A percentile compares a stretch with the other conserved stretches of the same genome.
These are phyloP conservation scores for Percopsis transmontana DNA, from an alignment of 2,113 vertebrate species.

Conservation along the genomic window DNA sequence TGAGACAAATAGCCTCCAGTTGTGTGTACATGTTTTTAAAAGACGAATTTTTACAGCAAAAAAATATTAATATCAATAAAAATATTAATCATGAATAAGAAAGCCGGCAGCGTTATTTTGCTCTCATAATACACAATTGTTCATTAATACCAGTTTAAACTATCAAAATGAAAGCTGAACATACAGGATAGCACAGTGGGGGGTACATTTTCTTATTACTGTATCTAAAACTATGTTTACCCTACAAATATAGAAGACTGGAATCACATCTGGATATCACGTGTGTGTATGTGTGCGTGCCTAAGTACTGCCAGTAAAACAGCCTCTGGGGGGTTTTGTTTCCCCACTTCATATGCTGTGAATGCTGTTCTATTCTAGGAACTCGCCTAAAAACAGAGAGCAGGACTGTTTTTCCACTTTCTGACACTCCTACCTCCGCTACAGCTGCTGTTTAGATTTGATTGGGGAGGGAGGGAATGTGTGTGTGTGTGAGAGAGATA, in stretches of 20 bases:
- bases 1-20: no score
- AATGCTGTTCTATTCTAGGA: slow-evolving; percentile 68
- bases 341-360: slow-evolving; percentile 43
- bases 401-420: slow-evolving; percentile 58
- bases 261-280: slow-evolving; percentile 14
- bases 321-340: slow-evolving; percentile 53
- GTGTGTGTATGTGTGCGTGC: slow-evolving; percentile 18
- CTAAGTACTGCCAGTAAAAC: slow-evolving; percentile 35
- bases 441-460: slow-evolving; percentile 51
- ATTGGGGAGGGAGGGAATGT: slow-evolving; percentile 22
- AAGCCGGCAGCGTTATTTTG: no score
- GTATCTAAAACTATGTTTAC: no score
- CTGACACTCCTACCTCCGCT: slow-evolving; percentile 60
- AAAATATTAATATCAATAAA: no score
- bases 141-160: no score
- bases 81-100: no score
- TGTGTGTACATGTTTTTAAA: no score
- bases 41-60: no score
- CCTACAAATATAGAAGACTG: not conserved
- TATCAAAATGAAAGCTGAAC: no score
- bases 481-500: slow-evolving; percentile 13
- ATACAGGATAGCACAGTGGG: no score
- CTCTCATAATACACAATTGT: no score
- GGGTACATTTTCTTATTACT: no score
- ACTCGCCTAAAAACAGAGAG: slow-evolving; percentile 61